Base-by-base conservation (phyloP, 2,888 invertebrate genomes). In the Nezara viridula region DNA sequence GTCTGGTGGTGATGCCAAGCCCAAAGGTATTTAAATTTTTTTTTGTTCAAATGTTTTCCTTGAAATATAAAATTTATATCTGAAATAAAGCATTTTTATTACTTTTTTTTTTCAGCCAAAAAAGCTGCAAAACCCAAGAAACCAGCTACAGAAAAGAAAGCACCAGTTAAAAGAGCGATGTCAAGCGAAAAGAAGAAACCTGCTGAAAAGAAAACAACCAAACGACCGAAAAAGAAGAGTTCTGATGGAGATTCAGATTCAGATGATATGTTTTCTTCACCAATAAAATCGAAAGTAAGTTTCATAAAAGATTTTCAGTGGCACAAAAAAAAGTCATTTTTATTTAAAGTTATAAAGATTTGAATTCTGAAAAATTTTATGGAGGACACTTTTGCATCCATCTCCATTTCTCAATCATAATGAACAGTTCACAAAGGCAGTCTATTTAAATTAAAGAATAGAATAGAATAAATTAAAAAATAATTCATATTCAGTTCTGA, bases 131-230 rank as follows among this genome's bases (percentile, higher is more conserved):
- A 37, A 89, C 73, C 60, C 6, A 89, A 89, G 66, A 89, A 89
- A 81, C 40, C 27, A 37, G 73, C 49, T 40, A 55, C 37, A 12
- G 89, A 86, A 55, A 89, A 89, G 81, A 90, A 90, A 50, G 86
- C 90, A 24, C 88, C 90, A 47, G 89, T 47, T 16, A 88, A 88
- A 47, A 90, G 89, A 89, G 60, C 86, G 16, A 52, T 77, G 27
- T 73, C 88, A 32, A 73, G 66, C 40, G 73, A 86, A 49, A 89
- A 86, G 60, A 85, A 86, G 47, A 85, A 85, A 47, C 37, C 89
- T 49, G 88, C 90, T 14, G 93, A 94, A 2, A 93, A 93, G 91
- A 93, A 94, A 92, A 93, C 94, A 90, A 91, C 92, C 0, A 94
- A 91, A 88, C 91, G 92, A 89, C 89, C 93, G 90, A 93, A 93